A percentile compares a stretch with the other conserved stretches of the same genome.
Conservation (phyloP, 2,113 vertebrate species). For the Sterna hirundo region DNA sequence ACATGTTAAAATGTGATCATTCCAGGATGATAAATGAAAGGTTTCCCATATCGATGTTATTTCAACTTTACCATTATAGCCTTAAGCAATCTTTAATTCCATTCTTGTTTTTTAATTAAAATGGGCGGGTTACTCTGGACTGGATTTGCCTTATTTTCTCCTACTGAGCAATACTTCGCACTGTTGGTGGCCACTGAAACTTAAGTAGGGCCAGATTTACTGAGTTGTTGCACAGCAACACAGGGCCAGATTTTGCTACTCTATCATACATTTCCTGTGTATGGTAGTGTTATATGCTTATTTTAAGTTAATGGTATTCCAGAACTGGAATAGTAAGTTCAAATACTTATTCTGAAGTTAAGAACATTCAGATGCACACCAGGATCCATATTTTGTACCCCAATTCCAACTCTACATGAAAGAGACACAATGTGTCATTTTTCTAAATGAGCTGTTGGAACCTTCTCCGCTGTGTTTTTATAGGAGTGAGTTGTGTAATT, state of each 20-base stretch:
- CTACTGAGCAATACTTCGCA: conserved; percentile 11
- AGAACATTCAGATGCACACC: background rate
- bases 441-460: background rate
- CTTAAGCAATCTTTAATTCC: conserved; percentile 12
- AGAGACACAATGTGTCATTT: background rate
- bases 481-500: background rate
- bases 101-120: conserved; percentile 47
- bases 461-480: background rate
- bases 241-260: background rate
- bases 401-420: background rate
- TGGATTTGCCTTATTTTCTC: conserved; percentile 33
- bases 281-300: background rate
- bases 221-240: background rate
- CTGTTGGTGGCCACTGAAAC: conserved; percentile 51
- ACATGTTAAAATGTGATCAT: background rate
- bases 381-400: background rate
- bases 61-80: conserved; percentile 21
- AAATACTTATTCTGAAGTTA: background rate
- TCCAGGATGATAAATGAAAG: background rate
- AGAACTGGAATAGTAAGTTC: background rate
- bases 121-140: background rate
- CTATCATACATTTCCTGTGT: background rate
- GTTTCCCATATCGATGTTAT: background rate
- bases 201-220: conserved; percentile 44
- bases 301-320: background rate